These are phyloP conservation scores for Pandemis cinnamomeana DNA, from an alignment of 2,888 invertebrate species.

Conservation along the genomic window DNA sequence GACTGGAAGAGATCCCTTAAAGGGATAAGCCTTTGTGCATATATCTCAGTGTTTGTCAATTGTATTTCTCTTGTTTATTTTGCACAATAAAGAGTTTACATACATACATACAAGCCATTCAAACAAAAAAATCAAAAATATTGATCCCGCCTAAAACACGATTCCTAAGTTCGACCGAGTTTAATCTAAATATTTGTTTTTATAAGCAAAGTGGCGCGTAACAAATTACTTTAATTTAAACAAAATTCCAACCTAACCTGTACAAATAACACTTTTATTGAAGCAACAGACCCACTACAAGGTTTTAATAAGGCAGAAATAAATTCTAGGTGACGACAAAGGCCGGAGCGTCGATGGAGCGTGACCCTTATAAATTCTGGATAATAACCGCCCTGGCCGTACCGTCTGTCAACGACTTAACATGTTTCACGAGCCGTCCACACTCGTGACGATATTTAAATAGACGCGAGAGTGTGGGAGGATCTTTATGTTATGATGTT, in stretches of 20 bases:
- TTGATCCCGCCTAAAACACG: too few species aligned
- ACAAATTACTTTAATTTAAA: not conserved
- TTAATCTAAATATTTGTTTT: too few species aligned
- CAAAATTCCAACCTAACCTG: not conserved
- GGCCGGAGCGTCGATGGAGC: constrained; percentile 21
- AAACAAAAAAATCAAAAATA: too few species aligned
- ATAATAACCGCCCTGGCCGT: not conserved
- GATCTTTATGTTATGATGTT: too few species aligned
- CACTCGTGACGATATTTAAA: not conserved
- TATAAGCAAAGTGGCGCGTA: not conserved
- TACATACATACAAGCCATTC: too few species aligned
- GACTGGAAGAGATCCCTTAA: too few species aligned
- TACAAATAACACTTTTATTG: constrained; percentile 23
- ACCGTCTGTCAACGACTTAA: constrained; percentile 2
- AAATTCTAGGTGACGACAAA: constrained; percentile 24
- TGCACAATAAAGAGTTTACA: too few species aligned
- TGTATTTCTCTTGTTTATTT: too few species aligned
- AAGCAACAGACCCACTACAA: constrained; percentile 7
- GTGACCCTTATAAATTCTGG: constrained; percentile 38
- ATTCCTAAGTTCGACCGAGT: too few species aligned
- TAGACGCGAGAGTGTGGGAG: not conserved
- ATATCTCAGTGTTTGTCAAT: too few species aligned
- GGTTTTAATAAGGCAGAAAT: constrained; percentile 37
- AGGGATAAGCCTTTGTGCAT: too few species aligned
- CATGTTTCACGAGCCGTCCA: not conserved